Evolutionary conservation across 2,113 vertebrate genomes (phyloP).

Genomic region (Xenopus tropicalis): UCB_Xtro_10.0 CM004450.2:71174501-71175000

Average conservation of each 20-base stretch:
- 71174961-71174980: slow-evolving; percentile 44
- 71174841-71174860: slow-evolving; percentile 67
- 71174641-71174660: slow-evolving; percentile 90
- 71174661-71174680: slow-evolving; percentile 94
- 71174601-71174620: slow-evolving; percentile 10
- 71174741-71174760: slow-evolving; percentile 61
- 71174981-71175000: neutral
- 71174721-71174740: slow-evolving; percentile 92
- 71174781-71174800: neutral
- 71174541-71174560: too few species aligned
- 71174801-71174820: too few species aligned
- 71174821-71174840: too few species aligned
- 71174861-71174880: slow-evolving; percentile 90
- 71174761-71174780: neutral
- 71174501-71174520: too few species aligned
- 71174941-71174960: slow-evolving; percentile 91
- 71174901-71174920: slow-evolving; percentile 90
- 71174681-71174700: slow-evolving; percentile 95
- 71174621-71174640: slow-evolving; percentile 97
- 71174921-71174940: slow-evolving; percentile 87
- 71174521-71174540: too few species aligned
- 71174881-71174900: slow-evolving; percentile 89
- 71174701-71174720: slow-evolving; percentile 96
- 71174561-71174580: too few species aligned
- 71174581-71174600: too few species aligned